Evolutionary conservation across 2,888 invertebrate genomes (phyloP), one percentile per base, ranked within the genome.

Genomic region (Ernsta delagoae): DNA sequence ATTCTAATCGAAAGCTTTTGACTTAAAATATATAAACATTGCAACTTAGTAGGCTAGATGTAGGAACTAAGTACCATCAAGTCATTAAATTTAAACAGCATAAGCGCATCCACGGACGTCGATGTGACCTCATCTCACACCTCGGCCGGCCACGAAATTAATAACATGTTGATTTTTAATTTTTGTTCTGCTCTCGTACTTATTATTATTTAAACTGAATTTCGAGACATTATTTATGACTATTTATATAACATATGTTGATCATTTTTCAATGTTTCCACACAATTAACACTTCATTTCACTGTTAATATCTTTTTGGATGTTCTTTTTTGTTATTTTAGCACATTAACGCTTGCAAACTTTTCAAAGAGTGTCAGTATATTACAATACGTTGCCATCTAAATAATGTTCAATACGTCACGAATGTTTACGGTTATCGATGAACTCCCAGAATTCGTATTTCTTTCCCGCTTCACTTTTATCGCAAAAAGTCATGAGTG

Each of bases 191-290:
- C 82, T 89, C 86, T 87, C 89, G 89, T 89, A 91, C 90, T 92
- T 93, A 91, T 92, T 92, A 92, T 92, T 92, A 91, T 89, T 93
- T 92, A 92, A 92, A 91, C 92, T 91, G 90, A 90, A 91, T 90
- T 90, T 89, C 87, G 88, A 88, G 83, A 73, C 80, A 84, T 90
- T 92, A 92, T 92, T 93, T 93, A 92, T 92, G 87, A 89, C 87
- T 93, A 92, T 92, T 93, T 92, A 92, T 92, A 92, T 92, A 92
- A 92, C 90, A 88, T 92, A 93, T 92, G 92, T 89, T 90, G 90
- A 91, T 89, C 91, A 92, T 93, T 92, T 91, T 90, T 93, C 92
- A 92, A 92, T 92, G 92, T 91, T 87, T 89, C 89, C 85, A 89
- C 84, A 89, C 89, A 90, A 93, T 93, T 93, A 93, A 92, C 93